These are phyloP conservation scores for Crambe crambe DNA, from an alignment of 37 sponge, comb jelly and placozoan species.

Conservation along the genomic window DNA sequence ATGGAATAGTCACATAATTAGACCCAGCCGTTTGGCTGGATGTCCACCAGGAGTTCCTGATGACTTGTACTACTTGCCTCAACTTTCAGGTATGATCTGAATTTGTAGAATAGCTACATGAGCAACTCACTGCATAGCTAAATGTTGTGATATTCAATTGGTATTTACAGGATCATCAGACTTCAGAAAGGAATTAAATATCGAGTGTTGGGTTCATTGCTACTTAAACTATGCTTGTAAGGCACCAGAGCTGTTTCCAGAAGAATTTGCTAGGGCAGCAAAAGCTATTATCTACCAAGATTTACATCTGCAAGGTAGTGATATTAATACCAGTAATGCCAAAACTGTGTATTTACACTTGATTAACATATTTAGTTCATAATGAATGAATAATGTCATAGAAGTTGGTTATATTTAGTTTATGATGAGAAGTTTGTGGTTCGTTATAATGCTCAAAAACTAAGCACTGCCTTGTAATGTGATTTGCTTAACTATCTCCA, in stretches of 20 bases:
- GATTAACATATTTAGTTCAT: not conserved
- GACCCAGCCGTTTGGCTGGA: slow-evolving; percentile 11
- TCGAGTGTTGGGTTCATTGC: slow-evolving; percentile 15
- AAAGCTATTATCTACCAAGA: slow-evolving; percentile 2
- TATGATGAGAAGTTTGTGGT: not conserved
- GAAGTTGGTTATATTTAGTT: not conserved
- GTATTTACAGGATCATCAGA: slow-evolving; percentile 16
- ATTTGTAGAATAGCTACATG: too few species aligned
- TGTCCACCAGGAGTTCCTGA: slow-evolving; percentile 46
- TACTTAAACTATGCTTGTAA: slow-evolving; percentile 13
- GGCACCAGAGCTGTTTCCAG: slow-evolving; percentile 18
- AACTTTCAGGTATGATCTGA: slow-evolving; percentile 10
- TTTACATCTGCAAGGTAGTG: not conserved
- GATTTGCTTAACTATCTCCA: not conserved
- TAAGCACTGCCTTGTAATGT: not conserved
- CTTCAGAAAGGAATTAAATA: slow-evolving; percentile 18
- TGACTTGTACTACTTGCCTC: slow-evolving; percentile 38
- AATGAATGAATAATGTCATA: not conserved
- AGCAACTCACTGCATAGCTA: too few species aligned
- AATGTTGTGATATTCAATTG: not conserved
- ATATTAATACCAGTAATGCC: slow-evolving; percentile 4
- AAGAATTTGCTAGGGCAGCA: slow-evolving; percentile 30
- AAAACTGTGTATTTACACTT: not conserved
- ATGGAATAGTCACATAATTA: slow-evolving; percentile 34
- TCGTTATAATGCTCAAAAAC: not conserved